phyloP scores from a whole-genome alignment of 1,140 invertebrate species.

The Trachymyrmex cornetzi region DNA sequence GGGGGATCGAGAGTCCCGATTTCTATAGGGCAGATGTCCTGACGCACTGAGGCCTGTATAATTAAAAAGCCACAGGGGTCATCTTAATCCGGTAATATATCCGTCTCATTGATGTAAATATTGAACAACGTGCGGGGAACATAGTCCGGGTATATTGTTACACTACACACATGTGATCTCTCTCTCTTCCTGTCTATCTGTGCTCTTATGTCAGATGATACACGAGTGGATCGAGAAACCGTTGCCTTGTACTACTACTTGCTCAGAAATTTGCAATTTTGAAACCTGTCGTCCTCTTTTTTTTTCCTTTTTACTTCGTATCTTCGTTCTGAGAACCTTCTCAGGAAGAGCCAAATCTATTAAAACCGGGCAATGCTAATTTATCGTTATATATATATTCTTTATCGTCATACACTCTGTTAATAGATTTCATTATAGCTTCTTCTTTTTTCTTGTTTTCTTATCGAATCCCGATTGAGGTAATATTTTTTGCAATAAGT shows the following conservation, averaged over 20 bases:
- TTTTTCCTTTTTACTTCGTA: neutral
- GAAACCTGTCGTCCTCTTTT: conserved; percentile 2
- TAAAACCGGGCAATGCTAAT: neutral
- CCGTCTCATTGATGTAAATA: conserved; percentile 82
- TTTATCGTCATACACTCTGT: neutral
- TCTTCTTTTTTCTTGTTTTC: no score
- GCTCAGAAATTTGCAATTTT: conserved; percentile 16
- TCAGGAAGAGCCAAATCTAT: neutral
- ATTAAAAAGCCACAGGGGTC: conserved; percentile 86
- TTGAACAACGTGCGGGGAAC: conserved; percentile 61
- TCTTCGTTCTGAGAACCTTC: neutral
- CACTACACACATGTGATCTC: neutral
- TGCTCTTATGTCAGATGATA: neutral
- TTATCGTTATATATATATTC: neutral
- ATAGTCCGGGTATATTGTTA: conserved; percentile 28
- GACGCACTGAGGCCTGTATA: conserved; percentile 79
- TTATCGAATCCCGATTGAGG: no score
- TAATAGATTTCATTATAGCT: neutral
- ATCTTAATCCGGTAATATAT: conserved; percentile 85
- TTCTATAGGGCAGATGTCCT: conserved; percentile 83
- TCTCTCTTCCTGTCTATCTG: neutral
- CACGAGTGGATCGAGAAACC: neutral
- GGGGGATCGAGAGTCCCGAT: neutral
- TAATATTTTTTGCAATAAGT: no score
- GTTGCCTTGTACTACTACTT: conserved; percentile 18